A percentile compares a stretch with the other conserved stretches of the same genome.
Evolutionary conservation across 1,140 invertebrate genomes (phyloP).

Genomic region (Trinorchestia longiramus): DNA sequence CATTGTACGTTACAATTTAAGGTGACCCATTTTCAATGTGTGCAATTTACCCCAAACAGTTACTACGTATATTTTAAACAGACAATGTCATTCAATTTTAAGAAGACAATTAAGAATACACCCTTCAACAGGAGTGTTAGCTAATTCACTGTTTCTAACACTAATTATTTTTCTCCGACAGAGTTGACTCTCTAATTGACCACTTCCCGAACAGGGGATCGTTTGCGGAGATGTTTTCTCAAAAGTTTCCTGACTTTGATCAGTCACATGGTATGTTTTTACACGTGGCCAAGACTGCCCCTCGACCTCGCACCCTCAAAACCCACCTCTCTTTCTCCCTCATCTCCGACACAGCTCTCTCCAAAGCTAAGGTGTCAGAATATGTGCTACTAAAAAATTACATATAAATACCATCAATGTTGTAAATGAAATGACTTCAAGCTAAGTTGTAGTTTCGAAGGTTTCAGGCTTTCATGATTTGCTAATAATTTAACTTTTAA

Average conservation of each 20-base stretch:
- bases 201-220: slow-evolving; percentile 5
- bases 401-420: too few species aligned
- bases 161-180: background rate
- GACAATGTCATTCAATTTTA: background rate
- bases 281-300: slow-evolving; percentile 5
- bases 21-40: too few species aligned
- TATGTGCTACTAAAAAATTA: too few species aligned
- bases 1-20: too few species aligned
- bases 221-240: background rate
- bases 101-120: background rate
- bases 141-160: background rate
- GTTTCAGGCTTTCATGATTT: too few species aligned
- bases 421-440: too few species aligned
- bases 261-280: slow-evolving; percentile 43
- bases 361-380: slow-evolving; percentile 75
- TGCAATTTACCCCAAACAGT: too few species aligned
- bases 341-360: slow-evolving; percentile 57
- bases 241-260: slow-evolving; percentile 31
- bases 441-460: too few species aligned
- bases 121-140: background rate
- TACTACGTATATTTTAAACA: too few species aligned
- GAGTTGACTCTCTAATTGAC: background rate
- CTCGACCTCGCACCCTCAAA: slow-evolving; percentile 60
- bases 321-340: slow-evolving; percentile 60
- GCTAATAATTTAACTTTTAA: too few species aligned